Percentiles rank a stretch among this genome's conserved stretches.
These are phyloP conservation scores for Varecia variegata DNA, from an alignment of 2,797 vertebrate species.

Conservation along the genomic window DNA sequence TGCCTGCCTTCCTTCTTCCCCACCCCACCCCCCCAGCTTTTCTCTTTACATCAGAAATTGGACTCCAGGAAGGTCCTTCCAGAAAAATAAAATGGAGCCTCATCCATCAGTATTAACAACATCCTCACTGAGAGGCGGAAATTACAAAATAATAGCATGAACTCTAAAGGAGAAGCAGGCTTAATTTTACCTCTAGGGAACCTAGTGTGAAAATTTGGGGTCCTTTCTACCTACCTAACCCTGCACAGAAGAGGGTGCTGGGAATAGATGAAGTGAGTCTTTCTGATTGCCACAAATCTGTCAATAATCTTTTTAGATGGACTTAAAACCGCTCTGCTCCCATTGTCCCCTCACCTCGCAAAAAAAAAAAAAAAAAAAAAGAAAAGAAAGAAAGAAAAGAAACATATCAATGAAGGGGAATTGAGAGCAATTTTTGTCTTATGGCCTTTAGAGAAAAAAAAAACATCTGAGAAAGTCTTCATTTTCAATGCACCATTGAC, in stretches of 20 bases:
- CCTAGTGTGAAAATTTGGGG: not conserved
- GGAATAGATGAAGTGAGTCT: not conserved
- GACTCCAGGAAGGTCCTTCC: not conserved
- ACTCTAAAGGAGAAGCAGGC: not conserved
- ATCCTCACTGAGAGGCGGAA: not conserved
- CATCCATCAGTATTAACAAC: not conserved
- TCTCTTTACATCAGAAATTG: slow-evolving; percentile 27
- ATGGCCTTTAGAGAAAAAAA: not conserved
- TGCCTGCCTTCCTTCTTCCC: not conserved
- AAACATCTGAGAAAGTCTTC: not conserved
- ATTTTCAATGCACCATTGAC: not conserved
- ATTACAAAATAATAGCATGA: not conserved
- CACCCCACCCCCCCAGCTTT: not conserved
- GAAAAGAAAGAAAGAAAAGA: no score
- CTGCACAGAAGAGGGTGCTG: not conserved
- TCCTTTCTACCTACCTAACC: not conserved
- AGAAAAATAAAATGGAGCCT: not conserved
- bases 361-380: not conserved
- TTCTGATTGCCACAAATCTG: not conserved
- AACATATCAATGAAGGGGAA: not conserved
- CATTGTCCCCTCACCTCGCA: not conserved
- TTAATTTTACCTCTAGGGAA: not conserved
- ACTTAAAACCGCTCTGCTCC: not conserved
- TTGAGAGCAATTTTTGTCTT: not conserved
- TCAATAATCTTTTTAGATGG: not conserved